phyloP scores from a whole-genome alignment of 2,888 invertebrate genomes.

The Caenorhabditis becei region DNA sequence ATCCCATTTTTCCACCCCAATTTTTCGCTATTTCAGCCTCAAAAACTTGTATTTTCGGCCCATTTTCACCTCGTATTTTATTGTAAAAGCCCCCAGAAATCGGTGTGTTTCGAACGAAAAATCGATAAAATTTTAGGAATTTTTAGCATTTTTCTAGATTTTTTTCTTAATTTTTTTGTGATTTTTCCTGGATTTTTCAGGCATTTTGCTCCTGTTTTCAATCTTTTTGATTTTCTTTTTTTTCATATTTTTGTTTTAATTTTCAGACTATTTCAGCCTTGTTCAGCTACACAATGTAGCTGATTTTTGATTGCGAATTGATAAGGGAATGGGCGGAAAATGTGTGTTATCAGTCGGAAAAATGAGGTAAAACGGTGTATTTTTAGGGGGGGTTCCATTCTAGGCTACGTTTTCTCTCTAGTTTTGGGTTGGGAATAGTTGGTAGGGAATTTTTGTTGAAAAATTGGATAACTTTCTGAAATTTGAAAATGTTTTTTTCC shows the following conservation, averaged over 20 bases:
- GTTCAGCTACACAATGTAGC: conserved; percentile 46
- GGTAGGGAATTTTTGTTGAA: too few relatives aligned
- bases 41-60: not conserved
- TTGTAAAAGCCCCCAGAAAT: conserved; percentile 12
- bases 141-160: not conserved
- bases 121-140: conserved; percentile 40
- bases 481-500: too few relatives aligned
- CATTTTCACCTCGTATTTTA: not conserved
- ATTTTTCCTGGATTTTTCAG: conserved; percentile 1
- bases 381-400: conserved; percentile 3
- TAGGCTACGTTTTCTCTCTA: not conserved
- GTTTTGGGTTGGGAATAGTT: too few relatives aligned
- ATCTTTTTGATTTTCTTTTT: not conserved
- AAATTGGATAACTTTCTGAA: too few relatives aligned
- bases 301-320: conserved; percentile 40
- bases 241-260: conserved; percentile 9
- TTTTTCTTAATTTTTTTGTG: conserved; percentile 7
- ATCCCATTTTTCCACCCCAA: not conserved
- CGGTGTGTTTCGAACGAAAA: conserved; percentile 46
- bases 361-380: conserved; percentile 51
- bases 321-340: conserved; percentile 42
- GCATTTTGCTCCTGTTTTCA: conserved; percentile 45
- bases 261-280: not conserved
- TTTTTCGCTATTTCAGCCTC: not conserved
- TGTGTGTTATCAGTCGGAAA: conserved; percentile 31